phyloP scores from a whole-genome alignment of 2,888 invertebrate genomes.

The Anthophora plumipes region DNA sequence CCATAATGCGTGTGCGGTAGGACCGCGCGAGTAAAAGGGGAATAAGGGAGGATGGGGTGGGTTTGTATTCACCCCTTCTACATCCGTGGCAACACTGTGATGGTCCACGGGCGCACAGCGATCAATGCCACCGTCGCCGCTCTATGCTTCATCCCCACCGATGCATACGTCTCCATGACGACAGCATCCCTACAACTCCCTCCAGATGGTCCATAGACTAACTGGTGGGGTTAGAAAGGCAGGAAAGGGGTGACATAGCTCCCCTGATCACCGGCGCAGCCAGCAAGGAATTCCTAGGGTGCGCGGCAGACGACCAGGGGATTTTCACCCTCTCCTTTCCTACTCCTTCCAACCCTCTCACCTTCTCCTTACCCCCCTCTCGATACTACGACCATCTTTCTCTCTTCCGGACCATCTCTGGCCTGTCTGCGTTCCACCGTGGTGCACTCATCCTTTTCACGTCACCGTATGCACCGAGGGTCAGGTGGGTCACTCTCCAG shows the following conservation, averaged over 20 bases:
- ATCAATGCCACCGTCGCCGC: constrained; percentile 82
- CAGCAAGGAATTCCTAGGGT: constrained; percentile 75
- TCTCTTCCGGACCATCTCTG: constrained; percentile 11
- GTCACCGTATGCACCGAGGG: constrained; percentile 58
- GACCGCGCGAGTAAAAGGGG: constrained; percentile 37
- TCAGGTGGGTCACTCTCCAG: constrained; percentile 74
- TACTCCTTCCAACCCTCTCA: constrained; percentile 1
- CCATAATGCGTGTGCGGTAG: constrained; percentile 75
- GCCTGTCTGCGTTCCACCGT: constrained; percentile 13
- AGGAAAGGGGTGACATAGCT: constrained; percentile 71
- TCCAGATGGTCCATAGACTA: constrained; percentile 50
- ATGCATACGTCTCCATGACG: constrained; percentile 77
- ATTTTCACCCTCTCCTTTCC: constrained; percentile 65
- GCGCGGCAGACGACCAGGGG: constrained; percentile 67
- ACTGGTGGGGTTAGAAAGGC: constrained; percentile 74
- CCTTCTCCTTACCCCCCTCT: background rate
- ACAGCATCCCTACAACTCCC: constrained; percentile 81
- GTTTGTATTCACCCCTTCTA: constrained; percentile 80
- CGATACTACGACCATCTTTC: background rate
- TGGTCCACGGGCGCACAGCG: constrained; percentile 80
- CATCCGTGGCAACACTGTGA: constrained; percentile 73
- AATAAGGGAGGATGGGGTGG: too few species aligned
- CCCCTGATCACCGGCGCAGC: constrained; percentile 66
- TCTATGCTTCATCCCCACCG: constrained; percentile 75
- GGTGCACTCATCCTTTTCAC: constrained; percentile 43